Evolutionary conservation across 1,140 invertebrate genomes (phyloP), one percentile per base, ranked within the genome.

Genomic region (Drosophila bifasciata): DNA sequence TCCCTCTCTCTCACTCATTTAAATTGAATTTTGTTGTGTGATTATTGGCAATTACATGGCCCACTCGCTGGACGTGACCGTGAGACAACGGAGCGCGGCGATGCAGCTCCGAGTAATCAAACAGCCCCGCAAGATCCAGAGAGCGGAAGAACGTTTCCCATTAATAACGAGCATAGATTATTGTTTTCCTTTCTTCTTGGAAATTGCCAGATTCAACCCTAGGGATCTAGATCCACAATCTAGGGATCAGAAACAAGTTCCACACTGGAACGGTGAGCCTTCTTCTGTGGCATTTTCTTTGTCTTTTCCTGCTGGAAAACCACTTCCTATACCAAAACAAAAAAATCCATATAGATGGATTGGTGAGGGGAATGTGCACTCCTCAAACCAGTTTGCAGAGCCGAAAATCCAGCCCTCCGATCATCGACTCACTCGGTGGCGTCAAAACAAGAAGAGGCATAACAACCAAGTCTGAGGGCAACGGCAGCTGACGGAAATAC

Each of bases 401-500:
- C 64, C 64, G 15, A 68, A 68, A 56, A 68, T 55, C 55, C 50
- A 55, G 44, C 16, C 41, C 43, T n/a, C 39, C 49, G 50, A 51
- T 50, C 43, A 63, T 64, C 60, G 43, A 48, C 59, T 66, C 59
- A 13, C 36, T 44, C 23, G 25, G 17, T 51, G 62, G 46, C 63
- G 46, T 67, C 64, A 68, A 68, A 68, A 68, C 61, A 66, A 66
- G 21, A 40, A 32, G 23, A 25, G 25, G 19, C 25, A 55, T 17
- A 55, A 55, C 21, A 60, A 19, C 51, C 21, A 60, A 19, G 28
- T 48, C 32, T 23, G 44, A 63, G 45, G 41, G 39, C 50, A 76
- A 72, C 64, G 76, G 80, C 81, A 86, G 77, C 81, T 85, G 80
- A 81, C 80, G 81, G 80, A 85, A 86, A 85, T 72, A 67, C 72